Conservation (phyloP, 2,797 vertebrate genomes). For the Ceryle rudis region DNA sequence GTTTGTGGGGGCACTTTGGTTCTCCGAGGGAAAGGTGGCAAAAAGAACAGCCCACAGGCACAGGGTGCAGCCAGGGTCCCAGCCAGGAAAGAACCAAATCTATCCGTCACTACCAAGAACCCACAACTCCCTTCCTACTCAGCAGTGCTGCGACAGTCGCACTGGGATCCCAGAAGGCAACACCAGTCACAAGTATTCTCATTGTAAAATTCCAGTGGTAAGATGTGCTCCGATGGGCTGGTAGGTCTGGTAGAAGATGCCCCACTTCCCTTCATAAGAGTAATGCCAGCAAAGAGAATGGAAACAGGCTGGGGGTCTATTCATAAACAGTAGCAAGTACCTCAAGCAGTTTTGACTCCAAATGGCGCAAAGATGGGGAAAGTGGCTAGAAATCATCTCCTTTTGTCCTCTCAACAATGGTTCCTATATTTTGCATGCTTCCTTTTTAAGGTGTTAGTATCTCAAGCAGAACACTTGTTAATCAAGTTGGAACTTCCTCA, state of each 20-base stretch:
- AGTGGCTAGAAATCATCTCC: background rate
- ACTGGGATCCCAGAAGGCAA: background rate
- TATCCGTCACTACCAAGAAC: background rate
- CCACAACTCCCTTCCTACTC: background rate
- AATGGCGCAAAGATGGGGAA: background rate
- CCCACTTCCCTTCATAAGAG: background rate
- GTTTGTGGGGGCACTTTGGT: slow-evolving; percentile 9
- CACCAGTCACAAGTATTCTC: background rate
- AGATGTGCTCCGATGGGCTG: background rate
- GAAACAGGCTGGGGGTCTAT: background rate
- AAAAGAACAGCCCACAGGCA: background rate
- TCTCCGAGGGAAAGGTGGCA: background rate
- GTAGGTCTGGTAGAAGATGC: background rate
- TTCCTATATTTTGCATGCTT: background rate
- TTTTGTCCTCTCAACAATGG: background rate
- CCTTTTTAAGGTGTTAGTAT: background rate
- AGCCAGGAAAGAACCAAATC: background rate
- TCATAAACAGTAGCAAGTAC: background rate
- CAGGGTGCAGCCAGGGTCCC: background rate
- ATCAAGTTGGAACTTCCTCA: slow-evolving; percentile 8
- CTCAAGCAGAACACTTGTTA: background rate
- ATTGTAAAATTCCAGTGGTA: background rate
- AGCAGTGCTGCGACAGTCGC: accelerated
- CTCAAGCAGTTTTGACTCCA: background rate
- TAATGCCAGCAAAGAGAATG: background rate